Percentiles rank a stretch among this genome's conserved stretches.
phyloP scores from a whole-genome alignment of 1,140 invertebrate genomes.

The Triops longicaudatus region DNA sequence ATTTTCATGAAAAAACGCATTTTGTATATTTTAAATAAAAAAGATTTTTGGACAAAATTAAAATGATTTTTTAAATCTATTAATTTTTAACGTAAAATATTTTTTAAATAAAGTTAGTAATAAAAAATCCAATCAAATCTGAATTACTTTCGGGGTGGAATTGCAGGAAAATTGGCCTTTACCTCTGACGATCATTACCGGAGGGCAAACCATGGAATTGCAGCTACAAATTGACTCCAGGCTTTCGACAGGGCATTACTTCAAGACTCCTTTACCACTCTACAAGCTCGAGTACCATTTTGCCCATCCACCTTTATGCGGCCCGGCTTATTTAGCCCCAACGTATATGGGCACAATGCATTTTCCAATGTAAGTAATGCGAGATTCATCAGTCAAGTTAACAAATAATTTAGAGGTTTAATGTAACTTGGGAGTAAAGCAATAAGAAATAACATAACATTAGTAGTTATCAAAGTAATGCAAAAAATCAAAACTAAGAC shows the following conservation, averaged over 20 bases:
- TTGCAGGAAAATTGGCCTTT: conserved; percentile 13
- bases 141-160: not conserved
- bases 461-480: too few relatives aligned
- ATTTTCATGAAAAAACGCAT: too few relatives aligned
- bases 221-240: conserved; percentile 69
- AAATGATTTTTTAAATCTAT: too few relatives aligned
- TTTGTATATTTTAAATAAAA: too few relatives aligned
- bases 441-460: too few relatives aligned
- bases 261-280: conserved; percentile 68
- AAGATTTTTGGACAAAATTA: too few relatives aligned
- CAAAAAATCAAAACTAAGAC: too few relatives aligned
- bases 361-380: not conserved
- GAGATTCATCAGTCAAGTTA: not conserved
- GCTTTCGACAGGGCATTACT: conserved; percentile 72
- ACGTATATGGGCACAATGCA: not conserved
- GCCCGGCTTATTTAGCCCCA: not conserved
- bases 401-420: not conserved
- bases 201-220: conserved; percentile 64
- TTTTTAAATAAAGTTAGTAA: too few relatives aligned
- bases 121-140: too few relatives aligned
- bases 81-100: too few relatives aligned
- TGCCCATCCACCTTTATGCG: conserved; percentile 59
- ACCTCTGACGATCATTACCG: conserved; percentile 52
- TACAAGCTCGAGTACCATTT: conserved; percentile 80
- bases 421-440: too few relatives aligned